Evolutionary conservation across 2,797 vertebrate genomes (phyloP).

Genomic region (Pygocentrus nattereri): DNA sequence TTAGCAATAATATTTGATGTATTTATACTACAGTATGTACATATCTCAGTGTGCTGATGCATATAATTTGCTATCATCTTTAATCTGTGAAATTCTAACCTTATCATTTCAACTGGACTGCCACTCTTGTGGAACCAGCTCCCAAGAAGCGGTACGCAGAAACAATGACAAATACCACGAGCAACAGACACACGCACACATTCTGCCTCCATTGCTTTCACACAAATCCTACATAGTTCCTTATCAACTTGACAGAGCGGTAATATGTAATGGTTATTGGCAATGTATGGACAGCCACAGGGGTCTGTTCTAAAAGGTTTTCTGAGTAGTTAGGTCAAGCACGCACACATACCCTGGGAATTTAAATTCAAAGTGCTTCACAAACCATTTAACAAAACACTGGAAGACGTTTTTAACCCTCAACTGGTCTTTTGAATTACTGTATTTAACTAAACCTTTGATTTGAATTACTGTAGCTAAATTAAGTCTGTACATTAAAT

Average conservation of each 20-base stretch:
- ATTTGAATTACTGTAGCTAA: slow-evolving; percentile 6
- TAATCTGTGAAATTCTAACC: slow-evolving; percentile 24
- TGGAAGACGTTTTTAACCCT: slow-evolving; percentile 57
- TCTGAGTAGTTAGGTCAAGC: slow-evolving; percentile 30
- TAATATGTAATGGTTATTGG: slow-evolving; percentile 37
- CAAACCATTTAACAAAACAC: slow-evolving; percentile 33
- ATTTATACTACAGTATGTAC: slow-evolving; percentile 53
- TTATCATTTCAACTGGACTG: background rate
- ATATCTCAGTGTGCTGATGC: slow-evolving; percentile 38
- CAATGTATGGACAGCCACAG: slow-evolving; percentile 38
- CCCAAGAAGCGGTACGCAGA: background rate
- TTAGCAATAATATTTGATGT: slow-evolving; percentile 28
- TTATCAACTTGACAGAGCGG: slow-evolving; percentile 26
- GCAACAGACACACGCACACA: slow-evolving; percentile 36
- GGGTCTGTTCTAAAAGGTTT: slow-evolving; percentile 39
- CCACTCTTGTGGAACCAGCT: background rate
- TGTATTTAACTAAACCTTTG: slow-evolving; percentile 20
- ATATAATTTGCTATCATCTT: slow-evolving; percentile 10
- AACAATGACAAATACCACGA: background rate
- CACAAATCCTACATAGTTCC: slow-evolving; percentile 17
- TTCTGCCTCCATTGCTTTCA: background rate
- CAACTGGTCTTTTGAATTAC: slow-evolving; percentile 20
- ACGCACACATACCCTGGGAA: slow-evolving; percentile 50
- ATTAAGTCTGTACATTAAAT: slow-evolving; percentile 9
- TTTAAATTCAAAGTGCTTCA: slow-evolving; percentile 53